phyloP scores from a whole-genome alignment of 2,888 invertebrate species.

The Limnephilus lunatus region DNA sequence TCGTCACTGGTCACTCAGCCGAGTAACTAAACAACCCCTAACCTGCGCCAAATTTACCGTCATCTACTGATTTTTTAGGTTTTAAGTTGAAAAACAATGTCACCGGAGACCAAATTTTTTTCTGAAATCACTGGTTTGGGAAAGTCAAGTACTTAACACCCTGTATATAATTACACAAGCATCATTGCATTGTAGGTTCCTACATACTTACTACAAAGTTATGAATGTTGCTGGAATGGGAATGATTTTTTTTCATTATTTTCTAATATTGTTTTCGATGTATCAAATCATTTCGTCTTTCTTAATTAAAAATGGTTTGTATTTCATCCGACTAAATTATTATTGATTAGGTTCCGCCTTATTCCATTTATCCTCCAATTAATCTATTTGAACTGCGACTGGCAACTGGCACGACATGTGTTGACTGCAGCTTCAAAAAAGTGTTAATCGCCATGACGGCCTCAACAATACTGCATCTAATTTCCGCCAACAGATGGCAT shows the following conservation, averaged over 20 bases:
- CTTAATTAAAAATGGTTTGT: neutral
- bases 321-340: neutral
- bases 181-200: neutral
- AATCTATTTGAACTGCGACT: constrained; percentile 5
- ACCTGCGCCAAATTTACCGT: too few relatives aligned
- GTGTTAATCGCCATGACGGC: neutral
- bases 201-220: neutral
- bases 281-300: neutral
- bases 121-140: too few relatives aligned
- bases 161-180: too few relatives aligned
- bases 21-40: too few relatives aligned
- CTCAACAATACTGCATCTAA: neutral
- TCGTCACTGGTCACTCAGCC: too few relatives aligned
- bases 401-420: constrained; percentile 35
- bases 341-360: constrained; percentile 33
- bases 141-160: too few relatives aligned
- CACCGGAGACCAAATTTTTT: too few relatives aligned
- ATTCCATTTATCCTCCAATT: constrained; percentile 32
- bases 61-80: too few relatives aligned
- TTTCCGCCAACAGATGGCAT: constrained; percentile 11
- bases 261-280: neutral
- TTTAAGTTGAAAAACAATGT: too few relatives aligned
- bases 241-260: neutral
- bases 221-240: neutral
- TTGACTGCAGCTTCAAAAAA: neutral